Base-by-base conservation (phyloP, 2,888 invertebrate species). In the Parelbella ahira region DNA sequence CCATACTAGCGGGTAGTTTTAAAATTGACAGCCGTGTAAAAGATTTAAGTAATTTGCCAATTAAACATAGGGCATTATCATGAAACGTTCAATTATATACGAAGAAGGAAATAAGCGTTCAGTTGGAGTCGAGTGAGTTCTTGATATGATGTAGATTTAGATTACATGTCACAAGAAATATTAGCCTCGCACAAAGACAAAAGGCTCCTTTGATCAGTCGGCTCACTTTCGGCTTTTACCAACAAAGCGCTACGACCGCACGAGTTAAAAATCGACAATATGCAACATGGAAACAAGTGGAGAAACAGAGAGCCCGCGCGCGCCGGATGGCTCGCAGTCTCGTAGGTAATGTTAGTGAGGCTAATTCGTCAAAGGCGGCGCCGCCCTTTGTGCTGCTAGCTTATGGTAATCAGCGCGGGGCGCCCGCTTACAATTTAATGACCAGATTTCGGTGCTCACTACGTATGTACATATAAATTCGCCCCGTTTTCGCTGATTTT, bases 341-440 rank as follows among this genome's bases (percentile, higher is more conserved):
- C 65, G 61, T 62, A 58, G 71, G 65, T 67, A 65, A 72, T 69
- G 72, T 70, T 67, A 67, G 70, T 66, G 67, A 65, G 67, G 73
- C 73, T 83, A 84, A 84, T 84, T 84, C 80, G 78, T 82, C 84
- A 84, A 84, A 84, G 84, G 81, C 70, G 61, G 58, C 60, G 58
- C 63, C 63, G 61, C 72, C 77, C 81, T 83, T 82, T 84, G 82
- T 82, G 65, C n/a, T n/a, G n/a, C 68, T 63, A 67, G 80, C 79
- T 81, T 80, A 80, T 79, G 78, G 80, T 83, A 84, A 84, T 84
- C 79, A 83, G 67, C 67, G 70, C 53, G 61, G 65, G 60, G 59
- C 58, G 59, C 55, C 54, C 58, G 58, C 54, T 56, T 57, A 52
- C 60, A 70, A 66, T 69, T 66, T 71, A 72, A 73, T 68, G 62